Evolutionary conservation across 2,888 invertebrate species (phyloP).

Genomic region (Nebria brevicollis): DNA sequence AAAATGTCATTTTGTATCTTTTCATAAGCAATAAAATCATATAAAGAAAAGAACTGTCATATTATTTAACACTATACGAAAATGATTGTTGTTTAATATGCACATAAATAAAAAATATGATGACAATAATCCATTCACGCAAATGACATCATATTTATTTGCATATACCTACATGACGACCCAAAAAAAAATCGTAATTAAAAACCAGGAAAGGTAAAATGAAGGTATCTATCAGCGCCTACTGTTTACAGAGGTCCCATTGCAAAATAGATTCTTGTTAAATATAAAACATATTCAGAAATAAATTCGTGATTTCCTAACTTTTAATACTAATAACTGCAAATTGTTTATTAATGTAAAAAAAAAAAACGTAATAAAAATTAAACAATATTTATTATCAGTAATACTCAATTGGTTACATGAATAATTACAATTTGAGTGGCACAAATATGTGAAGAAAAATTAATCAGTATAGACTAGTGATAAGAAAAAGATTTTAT

Average conservation of each 20-base stretch:
- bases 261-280: background rate
- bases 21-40: background rate
- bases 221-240: slow-evolving; percentile 5
- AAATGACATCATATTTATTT: slow-evolving; percentile 40
- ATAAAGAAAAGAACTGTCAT: background rate
- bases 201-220: slow-evolving; percentile 35
- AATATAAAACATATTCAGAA: background rate
- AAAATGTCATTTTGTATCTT: background rate
- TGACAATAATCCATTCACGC: slow-evolving; percentile 41
- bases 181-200: slow-evolving; percentile 18
- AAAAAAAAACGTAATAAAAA: too few relatives aligned
- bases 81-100: slow-evolving; percentile 31
- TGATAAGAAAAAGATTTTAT: too few relatives aligned
- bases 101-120: slow-evolving; percentile 41
- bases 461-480: too few relatives aligned
- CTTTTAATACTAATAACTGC: too few relatives aligned
- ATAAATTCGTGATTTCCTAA: too few relatives aligned
- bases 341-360: too few relatives aligned
- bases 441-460: too few relatives aligned
- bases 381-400: too few relatives aligned
- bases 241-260: background rate
- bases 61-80: background rate
- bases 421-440: too few relatives aligned
- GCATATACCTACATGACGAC: slow-evolving; percentile 37
- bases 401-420: too few relatives aligned